Percentiles rank a stretch among this genome's conserved stretches.
Conservation (phyloP, 2,113 vertebrate species). For the Monopterus albus region DNA sequence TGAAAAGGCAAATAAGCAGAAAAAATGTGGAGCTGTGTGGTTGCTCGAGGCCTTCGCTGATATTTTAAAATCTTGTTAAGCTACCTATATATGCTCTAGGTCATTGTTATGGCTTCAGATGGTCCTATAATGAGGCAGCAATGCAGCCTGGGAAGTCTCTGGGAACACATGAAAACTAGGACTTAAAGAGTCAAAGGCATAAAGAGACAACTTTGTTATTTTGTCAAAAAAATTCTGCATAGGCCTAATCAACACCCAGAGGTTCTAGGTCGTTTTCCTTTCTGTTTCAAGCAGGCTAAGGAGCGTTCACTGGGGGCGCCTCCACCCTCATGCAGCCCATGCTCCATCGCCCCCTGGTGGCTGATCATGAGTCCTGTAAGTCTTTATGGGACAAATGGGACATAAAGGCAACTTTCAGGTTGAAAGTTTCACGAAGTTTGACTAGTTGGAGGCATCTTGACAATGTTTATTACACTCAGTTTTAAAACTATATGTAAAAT, state of each 20-base stretch:
- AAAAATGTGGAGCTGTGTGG: background rate
- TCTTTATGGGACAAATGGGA: background rate
- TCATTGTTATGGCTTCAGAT: background rate
- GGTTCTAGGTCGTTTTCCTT: background rate
- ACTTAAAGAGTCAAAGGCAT: background rate
- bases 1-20: background rate
- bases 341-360: slow-evolving; percentile 67
- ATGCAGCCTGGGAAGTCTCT: background rate
- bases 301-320: background rate
- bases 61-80: no score
- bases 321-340: background rate
- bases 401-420: background rate
- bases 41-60: no score
- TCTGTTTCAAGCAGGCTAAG: background rate
- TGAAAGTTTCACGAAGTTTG: background rate
- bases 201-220: background rate
- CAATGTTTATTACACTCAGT: background rate
- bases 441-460: background rate
- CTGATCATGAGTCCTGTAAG: background rate
- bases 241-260: background rate
- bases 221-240: background rate
- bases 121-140: background rate
- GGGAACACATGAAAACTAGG: no score
- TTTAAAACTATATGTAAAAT: background rate
- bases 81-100: background rate